phyloP scores from a whole-genome alignment of 1,140 invertebrate species.

The Uloborus diversus region DNA sequence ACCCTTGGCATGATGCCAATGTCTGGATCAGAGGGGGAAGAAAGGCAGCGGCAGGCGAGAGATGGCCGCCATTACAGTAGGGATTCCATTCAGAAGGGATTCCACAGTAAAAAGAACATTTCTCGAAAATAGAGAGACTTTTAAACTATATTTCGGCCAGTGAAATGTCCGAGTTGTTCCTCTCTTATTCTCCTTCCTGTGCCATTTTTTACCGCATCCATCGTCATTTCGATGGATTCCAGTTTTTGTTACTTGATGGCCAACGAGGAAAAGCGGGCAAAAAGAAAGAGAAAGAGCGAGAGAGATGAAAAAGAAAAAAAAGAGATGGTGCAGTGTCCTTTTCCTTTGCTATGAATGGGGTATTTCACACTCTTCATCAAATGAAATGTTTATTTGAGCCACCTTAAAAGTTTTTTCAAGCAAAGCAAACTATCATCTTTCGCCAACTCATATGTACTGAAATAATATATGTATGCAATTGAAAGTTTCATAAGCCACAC shows the following conservation, averaged over 20 bases:
- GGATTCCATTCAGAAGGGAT: slow-evolving; percentile 16
- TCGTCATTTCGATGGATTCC: slow-evolving; percentile 4
- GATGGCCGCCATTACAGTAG: slow-evolving; percentile 15
- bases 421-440: too few species aligned
- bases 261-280: neutral
- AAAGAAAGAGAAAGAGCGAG: neutral
- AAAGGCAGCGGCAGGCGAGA: neutral
- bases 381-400: too few species aligned
- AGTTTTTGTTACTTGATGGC: neutral
- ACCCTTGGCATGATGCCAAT: slow-evolving; percentile 49
- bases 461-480: too few species aligned
- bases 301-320: neutral
- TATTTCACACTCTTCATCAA: too few species aligned
- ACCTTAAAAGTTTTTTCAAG: too few species aligned
- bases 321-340: neutral
- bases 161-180: neutral
- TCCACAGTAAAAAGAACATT: neutral
- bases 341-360: too few species aligned
- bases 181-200: neutral
- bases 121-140: slow-evolving; percentile 42
- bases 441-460: too few species aligned
- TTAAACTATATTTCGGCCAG: slow-evolving; percentile 38
- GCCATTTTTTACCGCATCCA: neutral
- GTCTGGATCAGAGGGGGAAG: slow-evolving; percentile 23
- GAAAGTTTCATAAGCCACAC: too few species aligned